These are phyloP conservation scores for Tachina lurida DNA, from an alignment of 2,888 invertebrate genomes.

Conservation along the genomic window DNA sequence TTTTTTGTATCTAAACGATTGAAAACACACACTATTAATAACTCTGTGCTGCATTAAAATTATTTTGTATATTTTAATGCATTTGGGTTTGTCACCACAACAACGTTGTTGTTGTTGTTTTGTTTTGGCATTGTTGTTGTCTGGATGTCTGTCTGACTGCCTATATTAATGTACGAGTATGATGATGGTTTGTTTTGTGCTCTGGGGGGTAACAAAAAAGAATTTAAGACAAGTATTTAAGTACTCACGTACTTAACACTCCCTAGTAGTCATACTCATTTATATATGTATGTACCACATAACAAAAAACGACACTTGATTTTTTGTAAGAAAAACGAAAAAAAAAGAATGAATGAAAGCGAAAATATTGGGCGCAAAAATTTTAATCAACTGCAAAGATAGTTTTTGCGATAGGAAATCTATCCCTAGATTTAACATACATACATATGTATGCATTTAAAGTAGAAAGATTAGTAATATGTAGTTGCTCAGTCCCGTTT, in stretches of 20 bases:
- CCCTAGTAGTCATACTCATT: conserved; percentile 8
- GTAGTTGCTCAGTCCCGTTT: neutral
- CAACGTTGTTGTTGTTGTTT: conserved; percentile 20
- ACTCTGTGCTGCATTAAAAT: neutral
- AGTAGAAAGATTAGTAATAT: neutral
- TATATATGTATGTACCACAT: no score
- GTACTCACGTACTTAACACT: conserved; percentile 28
- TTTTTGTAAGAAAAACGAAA: neutral
- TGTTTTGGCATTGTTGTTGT: conserved; percentile 34
- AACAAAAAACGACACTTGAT: conserved; percentile 21
- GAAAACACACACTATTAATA: neutral
- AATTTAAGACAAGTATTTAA: conserved; percentile 13
- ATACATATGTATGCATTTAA: no score
- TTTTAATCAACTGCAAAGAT: conserved; percentile 16
- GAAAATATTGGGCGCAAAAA: conserved; percentile 3
- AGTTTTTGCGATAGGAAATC: conserved; percentile 1
- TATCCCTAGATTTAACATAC: no score
- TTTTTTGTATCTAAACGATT: conserved; percentile 5
- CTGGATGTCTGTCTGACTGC: conserved; percentile 30
- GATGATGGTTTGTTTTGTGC: conserved; percentile 23
- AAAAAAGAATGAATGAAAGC: neutral
- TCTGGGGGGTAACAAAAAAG: conserved; percentile 46
- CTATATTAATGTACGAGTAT: neutral
- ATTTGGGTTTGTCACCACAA: conserved; percentile 60
- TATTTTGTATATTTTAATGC: conserved; percentile 39